A percentile compares a stretch with the other conserved stretches of the same genome.
phyloP scores from a whole-genome alignment of 1,140 invertebrate species.

The Drosophila teissieri region DNA sequence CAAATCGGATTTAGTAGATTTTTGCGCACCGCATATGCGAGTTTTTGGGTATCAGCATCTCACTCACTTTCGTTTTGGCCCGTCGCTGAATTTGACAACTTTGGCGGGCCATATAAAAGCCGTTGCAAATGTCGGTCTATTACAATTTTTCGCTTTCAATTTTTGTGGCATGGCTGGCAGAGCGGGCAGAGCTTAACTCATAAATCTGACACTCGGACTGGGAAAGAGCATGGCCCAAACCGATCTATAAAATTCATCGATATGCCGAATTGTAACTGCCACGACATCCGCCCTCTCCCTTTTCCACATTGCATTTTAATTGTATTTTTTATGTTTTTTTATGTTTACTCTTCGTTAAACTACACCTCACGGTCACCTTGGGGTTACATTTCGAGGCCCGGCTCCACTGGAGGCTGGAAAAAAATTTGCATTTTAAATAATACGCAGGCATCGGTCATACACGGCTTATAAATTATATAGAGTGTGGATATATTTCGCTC shows the following conservation, averaged over 20 bases:
- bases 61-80: constrained; percentile 28
- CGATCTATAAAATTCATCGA: constrained; percentile 17
- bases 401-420: constrained; percentile 56
- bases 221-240: constrained; percentile 9
- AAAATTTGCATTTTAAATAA: constrained; percentile 42
- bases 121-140: constrained; percentile 32
- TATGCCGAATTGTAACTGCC: constrained; percentile 63
- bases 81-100: constrained; percentile 57
- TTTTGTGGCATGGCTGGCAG: constrained; percentile 39
- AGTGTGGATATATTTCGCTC: constrained; percentile 20
- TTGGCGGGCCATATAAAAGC: constrained; percentile 40
- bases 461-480: constrained; percentile 36
- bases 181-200: constrained; percentile 55
- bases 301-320: constrained; percentile 68
- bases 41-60: constrained; percentile 1
- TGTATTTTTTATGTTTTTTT: constrained; percentile 51
- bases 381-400: constrained; percentile 1
- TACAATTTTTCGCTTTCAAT: constrained; percentile 52
- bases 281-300: constrained; percentile 17
- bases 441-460: constrained; percentile 31
- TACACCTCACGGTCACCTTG: not conserved
- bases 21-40: not conserved
- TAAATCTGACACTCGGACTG: constrained; percentile 65
- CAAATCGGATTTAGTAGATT: constrained; percentile 47
- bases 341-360: constrained; percentile 41